A percentile compares a stretch with the other conserved stretches of the same genome.
Conservation (phyloP, 1,140 invertebrate genomes). For the Neotoxoptera formosana region DNA sequence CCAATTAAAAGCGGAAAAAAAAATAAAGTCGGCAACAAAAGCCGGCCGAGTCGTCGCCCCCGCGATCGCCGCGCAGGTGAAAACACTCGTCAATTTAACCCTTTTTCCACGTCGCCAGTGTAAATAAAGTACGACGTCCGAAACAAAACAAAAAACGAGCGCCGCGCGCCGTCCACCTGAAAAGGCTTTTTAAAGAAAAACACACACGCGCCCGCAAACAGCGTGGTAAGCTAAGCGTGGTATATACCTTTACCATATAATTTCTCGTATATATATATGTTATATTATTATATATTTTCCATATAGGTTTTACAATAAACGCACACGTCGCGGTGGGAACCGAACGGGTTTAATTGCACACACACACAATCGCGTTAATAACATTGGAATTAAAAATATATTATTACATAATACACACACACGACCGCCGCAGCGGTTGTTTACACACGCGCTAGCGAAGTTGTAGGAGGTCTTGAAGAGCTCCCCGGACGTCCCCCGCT, state of each 20-base stretch:
- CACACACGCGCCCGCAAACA: not conserved
- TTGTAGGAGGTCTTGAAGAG: conserved; percentile 18
- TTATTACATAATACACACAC: not conserved
- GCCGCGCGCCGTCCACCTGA: not conserved
- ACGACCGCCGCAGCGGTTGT: not conserved
- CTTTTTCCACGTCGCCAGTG: conserved; percentile 70
- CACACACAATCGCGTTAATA: conserved; percentile 21
- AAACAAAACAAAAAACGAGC: conserved; percentile 41
- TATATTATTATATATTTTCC: not conserved
- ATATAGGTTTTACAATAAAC: not conserved
- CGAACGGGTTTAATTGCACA: conserved; percentile 23
- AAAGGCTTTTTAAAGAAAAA: conserved; percentile 42
- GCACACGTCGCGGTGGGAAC: conserved; percentile 13
- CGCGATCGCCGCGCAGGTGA: conserved; percentile 70
- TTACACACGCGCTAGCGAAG: not conserved
- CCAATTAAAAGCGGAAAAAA: conserved; percentile 44
- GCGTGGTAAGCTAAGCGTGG: no score
- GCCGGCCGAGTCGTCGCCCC: not conserved
- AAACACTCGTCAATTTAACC: conserved; percentile 93
- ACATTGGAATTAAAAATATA: conserved; percentile 39
- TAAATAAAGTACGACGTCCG: conserved; percentile 54
- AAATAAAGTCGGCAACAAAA: conserved; percentile 48
- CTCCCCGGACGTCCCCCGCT: not conserved
- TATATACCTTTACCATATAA: not conserved
- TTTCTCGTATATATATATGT: not conserved